phyloP scores from a whole-genome alignment of 2,888 invertebrate genomes.

The Tanaodytes sp. region DNA sequence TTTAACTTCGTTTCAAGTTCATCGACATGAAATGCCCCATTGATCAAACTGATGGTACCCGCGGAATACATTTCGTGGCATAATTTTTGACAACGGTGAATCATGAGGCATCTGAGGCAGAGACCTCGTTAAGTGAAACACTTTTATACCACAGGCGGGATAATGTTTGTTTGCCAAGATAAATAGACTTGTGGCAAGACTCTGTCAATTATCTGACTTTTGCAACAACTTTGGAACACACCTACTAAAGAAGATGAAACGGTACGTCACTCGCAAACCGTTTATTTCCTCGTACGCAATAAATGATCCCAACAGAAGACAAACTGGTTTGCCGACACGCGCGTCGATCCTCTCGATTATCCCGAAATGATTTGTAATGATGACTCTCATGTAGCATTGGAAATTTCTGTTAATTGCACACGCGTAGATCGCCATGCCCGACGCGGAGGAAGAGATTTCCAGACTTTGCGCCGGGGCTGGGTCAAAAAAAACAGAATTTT shows the following conservation, averaged over 20 bases:
- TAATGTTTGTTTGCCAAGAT: constrained; percentile 45
- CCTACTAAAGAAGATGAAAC: constrained; percentile 63
- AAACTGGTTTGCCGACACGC: constrained; percentile 45
- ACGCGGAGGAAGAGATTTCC: neutral
- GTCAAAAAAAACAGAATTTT: neutral
- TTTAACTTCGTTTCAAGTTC: constrained; percentile 21
- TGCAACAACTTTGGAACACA: constrained; percentile 57
- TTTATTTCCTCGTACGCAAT: constrained; percentile 56
- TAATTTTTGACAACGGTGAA: constrained; percentile 41
- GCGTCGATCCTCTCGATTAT: constrained; percentile 43
- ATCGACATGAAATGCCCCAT: constrained; percentile 28
- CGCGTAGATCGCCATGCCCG: constrained; percentile 17
- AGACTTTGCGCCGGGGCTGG: neutral
- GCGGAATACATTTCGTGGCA: constrained; percentile 30
- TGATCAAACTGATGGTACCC: constrained; percentile 19
- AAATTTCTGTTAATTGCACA: constrained; percentile 41
- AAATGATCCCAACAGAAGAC: constrained; percentile 42
- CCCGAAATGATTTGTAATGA: constrained; percentile 46
- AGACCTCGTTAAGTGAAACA: constrained; percentile 35
- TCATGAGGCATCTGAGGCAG: constrained; percentile 13
- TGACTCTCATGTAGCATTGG: constrained; percentile 36
- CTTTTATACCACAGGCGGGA: constrained; percentile 26
- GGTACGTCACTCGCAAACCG: constrained; percentile 61
- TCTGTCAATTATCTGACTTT: constrained; percentile 63
- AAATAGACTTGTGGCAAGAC: constrained; percentile 39